Conservation (phyloP, 1,140 invertebrate genomes). For the Dufourea novaeangliae region DNA sequence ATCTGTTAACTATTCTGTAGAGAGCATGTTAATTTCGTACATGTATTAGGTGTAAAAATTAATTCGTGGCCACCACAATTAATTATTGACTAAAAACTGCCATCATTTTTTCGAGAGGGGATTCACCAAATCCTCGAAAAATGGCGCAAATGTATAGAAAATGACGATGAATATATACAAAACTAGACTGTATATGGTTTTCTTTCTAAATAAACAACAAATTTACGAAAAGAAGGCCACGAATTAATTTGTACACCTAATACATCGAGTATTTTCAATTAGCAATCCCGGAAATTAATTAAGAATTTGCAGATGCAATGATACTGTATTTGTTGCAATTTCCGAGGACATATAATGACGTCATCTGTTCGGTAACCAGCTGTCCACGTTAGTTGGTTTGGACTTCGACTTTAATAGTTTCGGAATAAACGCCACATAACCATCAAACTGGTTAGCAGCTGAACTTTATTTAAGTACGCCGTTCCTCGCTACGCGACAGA, state of each 20-base stretch:
- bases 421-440: constrained; percentile 66
- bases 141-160: no score
- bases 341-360: constrained; percentile 41
- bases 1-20: no score
- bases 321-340: constrained; percentile 52
- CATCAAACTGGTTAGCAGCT: constrained; percentile 61
- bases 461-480: constrained; percentile 73
- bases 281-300: constrained; percentile 37
- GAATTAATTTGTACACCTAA: constrained; percentile 7
- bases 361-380: constrained; percentile 54
- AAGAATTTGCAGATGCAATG: constrained; percentile 32
- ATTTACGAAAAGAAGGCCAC: no score
- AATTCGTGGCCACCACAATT: no score
- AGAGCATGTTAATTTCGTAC: no score
- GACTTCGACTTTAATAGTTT: constrained; percentile 64
- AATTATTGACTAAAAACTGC: no score
- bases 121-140: no score
- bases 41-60: no score
- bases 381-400: constrained; percentile 39
- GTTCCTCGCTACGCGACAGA: constrained; percentile 44
- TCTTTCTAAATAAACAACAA: no score
- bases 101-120: no score
- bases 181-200: no score
- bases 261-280: constrained; percentile 18
- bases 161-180: no score